Conservation (phyloP, 2,797 vertebrate species). For the Semaprochilodus insignis region DNA sequence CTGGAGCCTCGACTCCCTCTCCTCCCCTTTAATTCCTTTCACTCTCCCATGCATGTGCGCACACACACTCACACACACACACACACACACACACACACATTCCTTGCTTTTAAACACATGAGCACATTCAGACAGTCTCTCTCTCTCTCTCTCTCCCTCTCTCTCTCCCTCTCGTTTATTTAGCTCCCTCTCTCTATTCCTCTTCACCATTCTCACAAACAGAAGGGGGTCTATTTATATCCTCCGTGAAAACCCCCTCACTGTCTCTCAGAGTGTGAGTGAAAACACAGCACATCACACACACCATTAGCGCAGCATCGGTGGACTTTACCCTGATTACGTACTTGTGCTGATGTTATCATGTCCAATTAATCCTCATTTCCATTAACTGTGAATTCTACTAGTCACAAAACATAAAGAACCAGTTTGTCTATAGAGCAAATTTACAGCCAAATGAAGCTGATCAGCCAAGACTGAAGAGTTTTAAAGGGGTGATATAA, state of each 20-base stretch:
- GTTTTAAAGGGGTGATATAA: no score
- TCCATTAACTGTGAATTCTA: no score
- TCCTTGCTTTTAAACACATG: slow-evolving; percentile 32
- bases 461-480: no score
- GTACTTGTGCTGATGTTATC: neutral
- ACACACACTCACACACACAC: neutral
- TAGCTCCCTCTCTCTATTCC: neutral
- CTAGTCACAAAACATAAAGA: no score
- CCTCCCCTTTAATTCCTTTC: slow-evolving; percentile 26
- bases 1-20: slow-evolving; percentile 60
- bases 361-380: no score
- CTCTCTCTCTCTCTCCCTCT: slow-evolving; percentile 24
- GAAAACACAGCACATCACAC: slow-evolving; percentile 27
- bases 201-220: slow-evolving; percentile 10
- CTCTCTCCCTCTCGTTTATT: neutral
- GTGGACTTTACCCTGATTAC: neutral
- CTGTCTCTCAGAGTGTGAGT: slow-evolving; percentile 10
- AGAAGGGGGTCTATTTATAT: slow-evolving; percentile 25
- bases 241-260: slow-evolving; percentile 1
- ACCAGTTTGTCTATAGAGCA: no score
- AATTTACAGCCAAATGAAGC: no score
- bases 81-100: slow-evolving; percentile 19
- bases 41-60: slow-evolving; percentile 12
- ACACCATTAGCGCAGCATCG: neutral
- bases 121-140: slow-evolving; percentile 29